phyloP scores from a whole-genome alignment of 2,888 invertebrate species.

The Hypomecis punctinalis region DNA sequence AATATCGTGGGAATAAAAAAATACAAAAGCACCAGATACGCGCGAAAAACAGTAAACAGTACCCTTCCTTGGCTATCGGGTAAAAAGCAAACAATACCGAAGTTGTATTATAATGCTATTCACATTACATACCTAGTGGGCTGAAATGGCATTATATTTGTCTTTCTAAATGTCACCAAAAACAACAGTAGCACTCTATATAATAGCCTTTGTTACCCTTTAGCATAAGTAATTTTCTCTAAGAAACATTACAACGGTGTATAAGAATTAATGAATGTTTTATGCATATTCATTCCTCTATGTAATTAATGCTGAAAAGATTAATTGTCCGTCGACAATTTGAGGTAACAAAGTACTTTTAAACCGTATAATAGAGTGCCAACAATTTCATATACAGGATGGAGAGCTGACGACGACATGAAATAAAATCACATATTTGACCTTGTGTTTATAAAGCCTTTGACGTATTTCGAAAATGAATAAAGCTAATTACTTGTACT shows the following conservation, averaged over 20 bases:
- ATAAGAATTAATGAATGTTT: conserved; percentile 24
- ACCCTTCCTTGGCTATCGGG: too few species aligned
- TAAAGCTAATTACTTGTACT: too few species aligned
- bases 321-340: conserved; percentile 24
- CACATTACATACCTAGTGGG: too few species aligned
- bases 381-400: not conserved
- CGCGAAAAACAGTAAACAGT: too few species aligned
- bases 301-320: conserved; percentile 25
- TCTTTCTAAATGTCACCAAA: conserved; percentile 12
- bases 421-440: too few species aligned
- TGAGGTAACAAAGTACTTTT: not conserved
- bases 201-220: conserved; percentile 21
- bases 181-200: conserved; percentile 4
- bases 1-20: too few species aligned
- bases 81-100: too few species aligned
- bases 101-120: too few species aligned
- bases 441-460: too few species aligned
- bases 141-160: not conserved
- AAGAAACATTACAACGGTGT: conserved; percentile 14
- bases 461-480: too few species aligned
- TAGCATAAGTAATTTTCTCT: conserved; percentile 15
- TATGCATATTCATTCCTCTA: conserved; percentile 24
- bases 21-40: too few species aligned
- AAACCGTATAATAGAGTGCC: not conserved
- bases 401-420: too few species aligned